Base-by-base conservation (phyloP, 2,888 invertebrate genomes). In the Keiferia lycopersicella region DNA sequence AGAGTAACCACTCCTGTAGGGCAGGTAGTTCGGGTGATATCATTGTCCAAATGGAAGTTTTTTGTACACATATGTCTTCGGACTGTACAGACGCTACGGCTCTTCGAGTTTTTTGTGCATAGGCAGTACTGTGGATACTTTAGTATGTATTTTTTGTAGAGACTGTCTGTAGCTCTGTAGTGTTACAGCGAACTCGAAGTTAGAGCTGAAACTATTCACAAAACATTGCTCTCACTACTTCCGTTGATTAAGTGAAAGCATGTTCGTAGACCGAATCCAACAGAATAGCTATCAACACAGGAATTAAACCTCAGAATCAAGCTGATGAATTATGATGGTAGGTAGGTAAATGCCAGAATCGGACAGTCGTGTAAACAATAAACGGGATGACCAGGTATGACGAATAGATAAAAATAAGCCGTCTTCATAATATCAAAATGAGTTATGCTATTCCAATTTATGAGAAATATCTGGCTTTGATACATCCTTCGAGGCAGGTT, bases 1-100 rank as follows among this genome's bases (percentile, higher is more conserved):
- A 75, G 72, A 71, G 65, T 73, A 67, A 78, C 79, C 80, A 80
- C 82, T 81, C 82, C 82, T 76, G 76, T 76, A 75, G 74, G 77
- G 76, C 77, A 76, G 74, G 77, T 82, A 76, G 78, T 75, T 80
- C 45, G 74, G 65, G 70, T 68, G 73, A 71, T 73, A 73, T 71
- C 70, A 71, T 68, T 69, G 69, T 68, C 65, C 62, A 8, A 64
- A 62, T 64, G 61, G 38, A 48, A n/a, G 18, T 50, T 61, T 63
- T 56, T 61, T 48, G 48, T 61, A 61, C 61, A 22, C 48, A 61
- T 12, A 59, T 22, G 16, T n/a, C n/a, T n/a, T 30, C 26, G 30
- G 26, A 56, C 7, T 26, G 6, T 30, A 30, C 30, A 53, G 48
- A 48, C 18, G 48, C 18, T 48, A 18, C 48, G 18, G 6, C 20